phyloP scores from a whole-genome alignment of 2,113 vertebrate species.

The Blennius ocellaris region DNA sequence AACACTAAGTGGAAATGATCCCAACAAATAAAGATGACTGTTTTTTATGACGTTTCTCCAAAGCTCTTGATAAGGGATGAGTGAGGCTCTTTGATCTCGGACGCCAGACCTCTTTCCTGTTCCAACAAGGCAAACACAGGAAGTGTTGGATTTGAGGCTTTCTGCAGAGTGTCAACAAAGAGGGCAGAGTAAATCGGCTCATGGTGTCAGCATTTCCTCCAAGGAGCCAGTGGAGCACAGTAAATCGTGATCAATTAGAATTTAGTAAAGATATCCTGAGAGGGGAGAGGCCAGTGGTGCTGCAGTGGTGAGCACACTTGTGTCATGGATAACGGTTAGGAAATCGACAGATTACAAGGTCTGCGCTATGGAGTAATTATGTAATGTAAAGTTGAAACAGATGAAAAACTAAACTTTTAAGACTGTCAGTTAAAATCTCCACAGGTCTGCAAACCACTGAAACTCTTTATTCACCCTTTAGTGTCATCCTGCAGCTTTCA shows the following conservation, averaged over 20 bases:
- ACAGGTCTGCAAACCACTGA: no score
- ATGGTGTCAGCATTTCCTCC: conserved; percentile 23
- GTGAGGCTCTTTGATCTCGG: conserved; percentile 58
- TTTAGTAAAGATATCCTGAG: no score
- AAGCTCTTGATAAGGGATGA: conserved; percentile 33
- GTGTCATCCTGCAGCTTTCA: no score
- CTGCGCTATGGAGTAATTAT: no score
- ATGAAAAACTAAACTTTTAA: no score
- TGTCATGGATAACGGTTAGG: no score
- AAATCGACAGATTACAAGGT: no score
- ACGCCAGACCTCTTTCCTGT: conserved; percentile 64
- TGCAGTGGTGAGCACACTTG: no score
- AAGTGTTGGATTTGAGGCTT: conserved; percentile 50
- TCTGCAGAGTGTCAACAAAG: conserved; percentile 47
- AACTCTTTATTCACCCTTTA: no score
- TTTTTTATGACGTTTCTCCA: background rate
- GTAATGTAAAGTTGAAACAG: no score
- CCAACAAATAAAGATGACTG: background rate
- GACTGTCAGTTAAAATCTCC: no score
- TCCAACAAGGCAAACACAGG: conserved; percentile 64
- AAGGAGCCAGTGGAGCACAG: background rate
- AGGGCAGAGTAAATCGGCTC: conserved; percentile 36
- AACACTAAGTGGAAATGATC: background rate
- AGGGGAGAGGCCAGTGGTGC: no score
- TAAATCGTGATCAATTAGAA: background rate